Percentiles rank a stretch among this genome's conserved stretches.
Evolutionary conservation across 35 echinoderm and acorn worm species (phyloP).

Genomic region (Stichopus chloronotus): DNA sequence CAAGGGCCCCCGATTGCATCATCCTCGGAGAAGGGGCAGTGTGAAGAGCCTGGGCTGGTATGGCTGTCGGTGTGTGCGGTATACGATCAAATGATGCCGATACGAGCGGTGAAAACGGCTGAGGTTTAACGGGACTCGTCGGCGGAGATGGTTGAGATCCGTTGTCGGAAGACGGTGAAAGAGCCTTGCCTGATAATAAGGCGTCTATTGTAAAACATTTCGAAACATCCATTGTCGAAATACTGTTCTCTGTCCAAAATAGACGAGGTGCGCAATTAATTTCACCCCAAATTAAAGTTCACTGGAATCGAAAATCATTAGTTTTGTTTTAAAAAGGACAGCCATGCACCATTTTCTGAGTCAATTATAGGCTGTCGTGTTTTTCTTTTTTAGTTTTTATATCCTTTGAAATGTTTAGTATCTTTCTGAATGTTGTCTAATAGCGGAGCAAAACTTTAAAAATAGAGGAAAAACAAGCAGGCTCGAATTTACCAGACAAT

Average conservation of each 20-base stretch:
- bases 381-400: no score
- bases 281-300: neutral
- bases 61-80: conserved; percentile 48
- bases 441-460: no score
- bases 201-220: conserved; percentile 89
- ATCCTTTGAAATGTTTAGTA: no score
- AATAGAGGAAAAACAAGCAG: no score
- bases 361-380: no score
- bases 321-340: no score
- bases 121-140: conserved; percentile 58
- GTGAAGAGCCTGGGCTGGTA: conserved; percentile 53
- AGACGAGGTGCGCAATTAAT: neutral
- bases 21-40: conserved; percentile 37
- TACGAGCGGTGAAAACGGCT: conserved; percentile 57
- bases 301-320: no score
- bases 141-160: conserved; percentile 54
- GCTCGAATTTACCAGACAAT: no score
- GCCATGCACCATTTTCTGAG: no score
- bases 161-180: conserved; percentile 44
- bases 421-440: no score
- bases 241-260: neutral
- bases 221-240: conserved; percentile 73
- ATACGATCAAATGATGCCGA: conserved; percentile 28
- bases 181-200: conserved; percentile 63
- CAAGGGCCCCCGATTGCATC: conserved; percentile 61